These are phyloP conservation scores for Mesochorus sp. DNA, from an alignment of 2,888 invertebrate genomes.

Conservation along the genomic window DNA sequence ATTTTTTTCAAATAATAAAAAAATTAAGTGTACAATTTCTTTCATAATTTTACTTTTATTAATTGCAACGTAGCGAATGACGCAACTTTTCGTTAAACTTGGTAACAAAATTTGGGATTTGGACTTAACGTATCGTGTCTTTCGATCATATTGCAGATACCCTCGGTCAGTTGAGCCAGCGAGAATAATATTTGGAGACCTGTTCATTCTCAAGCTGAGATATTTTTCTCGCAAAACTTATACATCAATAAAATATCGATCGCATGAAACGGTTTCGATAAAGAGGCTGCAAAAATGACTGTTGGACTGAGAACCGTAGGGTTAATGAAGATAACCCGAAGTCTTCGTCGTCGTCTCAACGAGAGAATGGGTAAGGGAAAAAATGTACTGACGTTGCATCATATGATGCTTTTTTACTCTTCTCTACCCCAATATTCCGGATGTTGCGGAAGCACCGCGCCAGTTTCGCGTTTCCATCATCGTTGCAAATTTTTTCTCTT, in stretches of 20 bases:
- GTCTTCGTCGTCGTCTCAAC: constrained; percentile 68
- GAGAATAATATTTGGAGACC: too few species aligned
- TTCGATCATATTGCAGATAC: constrained; percentile 32
- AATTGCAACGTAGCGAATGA: too few species aligned
- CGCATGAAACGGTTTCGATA: constrained; percentile 44
- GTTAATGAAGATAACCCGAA: constrained; percentile 70
- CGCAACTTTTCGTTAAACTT: not conserved
- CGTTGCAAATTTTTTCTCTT: too few species aligned
- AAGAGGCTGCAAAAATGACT: constrained; percentile 63
- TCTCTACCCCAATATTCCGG: too few species aligned
- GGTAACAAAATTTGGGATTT: not conserved
- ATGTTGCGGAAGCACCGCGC: too few species aligned
- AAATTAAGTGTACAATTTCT: too few species aligned
- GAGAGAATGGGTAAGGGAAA: constrained; percentile 70
- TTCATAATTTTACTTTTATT: too few species aligned
- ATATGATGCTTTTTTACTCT: too few species aligned
- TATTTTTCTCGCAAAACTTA: constrained; percentile 3
- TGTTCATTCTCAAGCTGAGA: constrained; percentile 13
- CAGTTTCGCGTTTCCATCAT: constrained; percentile 9
- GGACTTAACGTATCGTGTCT: not conserved
- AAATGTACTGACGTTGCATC: not conserved
- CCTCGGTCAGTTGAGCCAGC: constrained; percentile 49
- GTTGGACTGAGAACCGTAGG: constrained; percentile 68
- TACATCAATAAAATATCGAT: constrained; percentile 13
- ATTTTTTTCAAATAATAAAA: too few species aligned